Evolutionary conservation across 2,113 vertebrate genomes (phyloP), one percentile per base, ranked within the genome.

Genomic region (Hypanus sabinus): DNA sequence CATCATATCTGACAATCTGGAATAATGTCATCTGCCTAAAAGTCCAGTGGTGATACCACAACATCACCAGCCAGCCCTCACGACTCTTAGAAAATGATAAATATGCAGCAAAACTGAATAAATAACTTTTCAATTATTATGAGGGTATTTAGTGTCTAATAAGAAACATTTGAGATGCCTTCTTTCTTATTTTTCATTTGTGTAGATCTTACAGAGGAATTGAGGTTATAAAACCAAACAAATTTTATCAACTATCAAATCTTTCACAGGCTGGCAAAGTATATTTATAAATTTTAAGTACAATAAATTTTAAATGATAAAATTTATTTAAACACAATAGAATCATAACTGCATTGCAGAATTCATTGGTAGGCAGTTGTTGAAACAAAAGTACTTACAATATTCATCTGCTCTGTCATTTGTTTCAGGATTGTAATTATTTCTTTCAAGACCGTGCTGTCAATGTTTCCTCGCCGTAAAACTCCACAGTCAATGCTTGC

Each of bases 391-490:
- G 33, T 71, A 3, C 62, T 73, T 73, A 46, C 68, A 46, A 3
- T 27, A 27, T 2, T 27, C 27, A 73, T 27, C 20, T 0, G 0
- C n/a, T n/a, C n/a, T 27, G 68, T 46, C 24, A 92, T 27, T 27
- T 46, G 18, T 20, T 0, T 10, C 68, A 93, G 68, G n/a, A 11
- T 71, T 0, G 38, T 46, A 5, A 70, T 55, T 20, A 73, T 93
- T 22, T 93, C 68, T 36, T 0, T 24, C 38, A 93, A 38, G 4
- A 33, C 57, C 22, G 10, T 33, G 27, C 30, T 0, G 0, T 93
- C 3, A 27, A 22, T 5, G 0, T 22, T 46, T 27, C 11, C 16
- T 7, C 3, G 24, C 30, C 9, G 1, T 14, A 8, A 0, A 5
- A 20, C 57, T 12, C 36, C 90, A 73, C 38, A 11, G 36, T 46